Evolutionary conservation across 2,113 vertebrate species (phyloP).

Genomic region (Mastomys natalensis): DNA sequence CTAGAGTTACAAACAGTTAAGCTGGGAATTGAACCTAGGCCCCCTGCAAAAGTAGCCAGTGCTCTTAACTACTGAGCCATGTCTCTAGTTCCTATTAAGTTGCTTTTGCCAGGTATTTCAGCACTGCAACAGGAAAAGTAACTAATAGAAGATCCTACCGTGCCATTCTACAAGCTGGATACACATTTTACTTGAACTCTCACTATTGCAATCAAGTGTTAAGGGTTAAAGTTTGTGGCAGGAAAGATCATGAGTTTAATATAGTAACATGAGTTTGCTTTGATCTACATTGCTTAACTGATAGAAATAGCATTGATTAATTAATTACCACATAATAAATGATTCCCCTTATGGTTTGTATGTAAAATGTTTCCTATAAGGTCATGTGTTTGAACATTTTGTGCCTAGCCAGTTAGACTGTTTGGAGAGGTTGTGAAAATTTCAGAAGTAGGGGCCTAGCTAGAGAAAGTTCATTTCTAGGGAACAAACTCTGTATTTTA

Average conservation of each 20-base stretch:
- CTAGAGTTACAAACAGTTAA: not conserved
- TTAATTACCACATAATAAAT: conserved; percentile 6
- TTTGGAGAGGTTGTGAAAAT: not conserved
- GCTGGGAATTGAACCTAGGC: not conserved
- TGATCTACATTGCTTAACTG: not conserved
- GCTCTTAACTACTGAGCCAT: not conserved
- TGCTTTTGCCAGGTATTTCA: not conserved
- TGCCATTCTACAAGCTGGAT: not conserved
- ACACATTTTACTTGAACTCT: not conserved
- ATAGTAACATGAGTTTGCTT: not conserved
- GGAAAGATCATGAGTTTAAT: not conserved
- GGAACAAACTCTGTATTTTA: not conserved
- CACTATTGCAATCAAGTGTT: not conserved
- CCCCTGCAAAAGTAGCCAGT: too few species aligned
- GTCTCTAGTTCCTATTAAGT: not conserved
- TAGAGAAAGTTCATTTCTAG: not conserved
- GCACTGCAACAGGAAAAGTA: not conserved
- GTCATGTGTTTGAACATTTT: not conserved
- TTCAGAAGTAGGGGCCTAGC: too few species aligned
- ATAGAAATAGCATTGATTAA: not conserved
- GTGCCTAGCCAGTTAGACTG: not conserved
- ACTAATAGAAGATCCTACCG: not conserved
- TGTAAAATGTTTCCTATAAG: not conserved
- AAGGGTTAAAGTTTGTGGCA: not conserved
- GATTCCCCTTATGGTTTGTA: not conserved